Evolutionary conservation across 2,888 invertebrate species (phyloP).

Genomic region (Melieria omissa): DNA sequence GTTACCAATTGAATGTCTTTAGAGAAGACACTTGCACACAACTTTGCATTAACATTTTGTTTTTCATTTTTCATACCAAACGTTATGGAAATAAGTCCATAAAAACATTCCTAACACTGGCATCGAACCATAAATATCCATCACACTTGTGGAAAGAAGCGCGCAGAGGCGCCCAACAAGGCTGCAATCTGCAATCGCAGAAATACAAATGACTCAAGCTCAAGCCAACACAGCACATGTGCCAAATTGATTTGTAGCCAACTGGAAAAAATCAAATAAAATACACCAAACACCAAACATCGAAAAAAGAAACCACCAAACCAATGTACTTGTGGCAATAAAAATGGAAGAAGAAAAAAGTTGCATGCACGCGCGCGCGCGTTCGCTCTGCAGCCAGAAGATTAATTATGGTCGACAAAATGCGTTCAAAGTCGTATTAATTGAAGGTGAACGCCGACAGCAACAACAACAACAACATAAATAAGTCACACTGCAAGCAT

Average conservation of each 20-base stretch:
- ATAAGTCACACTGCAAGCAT: neutral
- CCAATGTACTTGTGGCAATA: neutral
- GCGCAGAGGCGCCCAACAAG: neutral
- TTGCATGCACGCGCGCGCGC: conserved; percentile 8
- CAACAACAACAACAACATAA: neutral
- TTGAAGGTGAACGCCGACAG: conserved; percentile 55
- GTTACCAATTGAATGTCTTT: no score
- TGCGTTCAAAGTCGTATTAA: conserved; percentile 61
- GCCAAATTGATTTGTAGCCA: conserved; percentile 27
- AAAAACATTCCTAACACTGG: no score
- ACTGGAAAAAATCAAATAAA: neutral
- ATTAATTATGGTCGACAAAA: conserved; percentile 60
- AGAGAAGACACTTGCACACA: no score
- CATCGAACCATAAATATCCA: no score
- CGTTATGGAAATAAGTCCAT: no score
- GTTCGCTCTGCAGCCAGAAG: conserved; percentile 47
- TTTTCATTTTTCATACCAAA: no score
- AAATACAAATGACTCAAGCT: no score
- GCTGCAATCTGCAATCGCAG: conserved; percentile 29
- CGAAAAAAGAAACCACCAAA: neutral
- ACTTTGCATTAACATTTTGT: no score
- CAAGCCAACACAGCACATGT: neutral
- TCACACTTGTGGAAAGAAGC: neutral
- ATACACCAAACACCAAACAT: neutral
- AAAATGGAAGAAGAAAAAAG: neutral